Evolutionary conservation across 2,113 vertebrate species (phyloP), one percentile per base, ranked within the genome.

Genomic region (Corythornis cristatus): DNA sequence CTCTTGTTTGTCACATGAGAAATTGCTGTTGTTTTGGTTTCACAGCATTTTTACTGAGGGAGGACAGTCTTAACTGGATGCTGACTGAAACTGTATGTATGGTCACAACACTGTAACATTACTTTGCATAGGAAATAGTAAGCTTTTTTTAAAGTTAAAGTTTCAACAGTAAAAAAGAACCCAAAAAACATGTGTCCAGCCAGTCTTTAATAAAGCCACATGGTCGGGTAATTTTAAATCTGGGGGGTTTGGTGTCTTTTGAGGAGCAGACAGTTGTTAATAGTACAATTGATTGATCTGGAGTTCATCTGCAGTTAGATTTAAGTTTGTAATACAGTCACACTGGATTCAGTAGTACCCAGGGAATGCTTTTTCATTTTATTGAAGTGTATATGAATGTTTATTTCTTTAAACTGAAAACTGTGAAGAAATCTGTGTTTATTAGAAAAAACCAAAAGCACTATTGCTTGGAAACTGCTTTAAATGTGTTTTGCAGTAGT

Each of bases 1-100:
- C 25, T 71, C 29, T 3, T 35, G 43, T 33, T 90, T 28, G 42
- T 61, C 28, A 21, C 46, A 10, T 11, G 58, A 80, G 21, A 40
- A 70, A 26, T 33, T 20, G 15, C 48, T 61, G 8, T 0, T 53
- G 5, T 48, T 43, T 2, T 33, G 26, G n/a, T 67, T 77, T 83
- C 57, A 37, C 15, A 48, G 48, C 37, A 19, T 29, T 73, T 66
- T 54, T 23, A 8, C 19, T 26, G n/a, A 23, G 25, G 31, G 54
- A 51, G 25, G 37, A 33, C 23, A 29, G 58, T 17, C 43, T 54
- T 60, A n/a, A 37, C 4, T 5, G 4, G 3, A 6, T 0, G 0
- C 12, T 46, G n/a, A 61, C 67, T 54, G 46, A 46, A 88, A 51
- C 31, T 15, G 6, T 46, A 3, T 25, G 25, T 46, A 3, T 25